These are phyloP conservation scores for Gallinago paraguaiae DNA, from an alignment of 2,113 vertebrate species.

Conservation along the genomic window DNA sequence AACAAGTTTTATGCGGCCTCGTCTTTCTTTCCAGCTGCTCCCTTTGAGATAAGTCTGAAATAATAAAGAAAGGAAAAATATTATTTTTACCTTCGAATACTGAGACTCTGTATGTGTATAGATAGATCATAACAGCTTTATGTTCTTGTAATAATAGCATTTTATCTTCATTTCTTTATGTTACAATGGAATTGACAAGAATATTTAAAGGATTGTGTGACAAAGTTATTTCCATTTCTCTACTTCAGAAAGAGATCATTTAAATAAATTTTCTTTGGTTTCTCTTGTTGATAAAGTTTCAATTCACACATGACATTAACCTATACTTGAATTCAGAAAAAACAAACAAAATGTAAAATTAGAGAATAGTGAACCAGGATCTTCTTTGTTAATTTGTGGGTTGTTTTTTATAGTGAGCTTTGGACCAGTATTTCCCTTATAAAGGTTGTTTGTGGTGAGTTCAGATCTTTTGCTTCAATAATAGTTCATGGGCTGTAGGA, in stretches of 20 bases:
- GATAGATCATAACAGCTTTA: neutral
- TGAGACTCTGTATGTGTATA: neutral
- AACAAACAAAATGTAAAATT: neutral
- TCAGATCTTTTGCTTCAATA: neutral
- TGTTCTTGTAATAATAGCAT: neutral
- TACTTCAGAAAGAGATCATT: neutral
- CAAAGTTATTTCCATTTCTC: neutral
- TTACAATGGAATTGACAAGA: neutral
- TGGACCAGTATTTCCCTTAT: neutral
- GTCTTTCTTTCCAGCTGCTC: neutral
- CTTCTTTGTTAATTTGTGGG: neutral
- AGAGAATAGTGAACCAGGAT: neutral
- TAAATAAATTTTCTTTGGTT: neutral
- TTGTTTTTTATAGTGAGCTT: neutral
- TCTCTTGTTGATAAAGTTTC: neutral
- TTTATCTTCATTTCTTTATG: neutral
- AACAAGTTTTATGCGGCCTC: neutral
- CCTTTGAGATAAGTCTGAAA: constrained; percentile 24
- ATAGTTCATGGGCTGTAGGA: neutral
- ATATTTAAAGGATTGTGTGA: neutral
- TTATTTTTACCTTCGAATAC: neutral
- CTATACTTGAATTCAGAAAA: neutral
- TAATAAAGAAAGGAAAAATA: neutral
- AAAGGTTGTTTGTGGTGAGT: neutral
- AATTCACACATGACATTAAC: neutral